These are phyloP conservation scores for Ictalurus furcatus DNA, from an alignment of 2,113 vertebrate species.

Conservation along the genomic window DNA sequence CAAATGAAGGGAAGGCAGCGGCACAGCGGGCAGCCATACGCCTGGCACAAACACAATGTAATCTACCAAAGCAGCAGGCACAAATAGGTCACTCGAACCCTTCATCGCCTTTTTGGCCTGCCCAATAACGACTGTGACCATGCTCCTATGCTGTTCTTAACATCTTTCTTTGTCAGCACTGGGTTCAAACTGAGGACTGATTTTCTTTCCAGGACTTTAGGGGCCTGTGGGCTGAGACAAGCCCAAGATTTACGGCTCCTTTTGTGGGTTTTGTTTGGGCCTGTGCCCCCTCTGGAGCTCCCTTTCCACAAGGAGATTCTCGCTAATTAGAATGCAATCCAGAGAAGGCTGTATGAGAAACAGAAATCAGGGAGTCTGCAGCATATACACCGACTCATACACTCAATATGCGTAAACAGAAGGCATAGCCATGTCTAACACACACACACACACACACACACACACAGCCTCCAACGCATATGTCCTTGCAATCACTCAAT, in stretches of 20 bases:
- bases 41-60: constrained; percentile 58
- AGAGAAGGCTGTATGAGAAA: neutral
- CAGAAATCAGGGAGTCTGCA: neutral
- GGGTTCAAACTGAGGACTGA: neutral
- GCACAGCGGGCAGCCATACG: constrained; percentile 68
- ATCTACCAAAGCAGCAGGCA: constrained; percentile 50
- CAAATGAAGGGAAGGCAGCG: constrained; percentile 64
- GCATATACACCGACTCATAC: neutral
- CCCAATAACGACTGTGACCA: neutral
- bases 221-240: neutral
- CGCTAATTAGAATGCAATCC: neutral
- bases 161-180: neutral
- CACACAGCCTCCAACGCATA: neutral
- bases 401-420: neutral
- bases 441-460: neutral
- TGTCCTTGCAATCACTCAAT: neutral
- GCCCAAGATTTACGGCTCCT: neutral
- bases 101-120: neutral
- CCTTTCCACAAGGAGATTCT: neutral
- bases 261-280: neutral
- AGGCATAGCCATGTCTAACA: neutral
- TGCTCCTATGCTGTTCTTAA: neutral
- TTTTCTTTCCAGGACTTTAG: constrained; percentile 2
- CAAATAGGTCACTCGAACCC: constrained; percentile 57
- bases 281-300: neutral